Conservation (phyloP, 2,113 vertebrate species). For the Pseudorhombus dupliciocellatus region DNA sequence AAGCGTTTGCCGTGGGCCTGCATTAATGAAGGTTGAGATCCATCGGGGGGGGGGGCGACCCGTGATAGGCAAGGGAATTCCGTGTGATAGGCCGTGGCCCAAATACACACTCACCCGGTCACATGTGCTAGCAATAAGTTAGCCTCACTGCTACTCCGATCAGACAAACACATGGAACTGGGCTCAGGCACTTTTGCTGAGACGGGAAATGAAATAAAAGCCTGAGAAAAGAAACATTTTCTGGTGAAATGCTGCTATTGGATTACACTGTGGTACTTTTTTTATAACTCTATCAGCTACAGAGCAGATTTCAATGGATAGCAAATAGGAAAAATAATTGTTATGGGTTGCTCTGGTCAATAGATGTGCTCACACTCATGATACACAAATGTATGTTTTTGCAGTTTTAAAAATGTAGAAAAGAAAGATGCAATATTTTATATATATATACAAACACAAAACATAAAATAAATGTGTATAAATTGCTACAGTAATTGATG, state of each 20-base stretch:
- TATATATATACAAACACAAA: not conserved
- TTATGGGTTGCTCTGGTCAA: not conserved
- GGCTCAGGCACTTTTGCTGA: constrained; percentile 12
- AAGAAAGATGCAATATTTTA: not conserved
- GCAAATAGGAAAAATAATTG: not conserved
- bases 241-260: constrained; percentile 18
- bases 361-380: not conserved
- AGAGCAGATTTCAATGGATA: not conserved
- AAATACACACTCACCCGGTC: constrained; percentile 66
- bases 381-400: too few relatives aligned
- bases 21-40: constrained; percentile 76
- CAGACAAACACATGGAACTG: constrained; percentile 50
- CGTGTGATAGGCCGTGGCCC: constrained; percentile 55
- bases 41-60: constrained; percentile 29
- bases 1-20: constrained; percentile 66
- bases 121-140: constrained; percentile 78
- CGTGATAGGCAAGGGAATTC: constrained; percentile 49
- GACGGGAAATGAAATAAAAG: constrained; percentile 19
- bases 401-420: too few relatives aligned
- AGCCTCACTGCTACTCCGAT: constrained; percentile 49
- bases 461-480: not conserved
- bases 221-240: not conserved
- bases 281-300: not conserved
- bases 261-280: not conserved
- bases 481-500: not conserved